A percentile compares a stretch with the other conserved stretches of the same genome.
These are phyloP conservation scores for Azorinus chamasolen DNA, from an alignment of 2,888 invertebrate species.

Conservation along the genomic window DNA sequence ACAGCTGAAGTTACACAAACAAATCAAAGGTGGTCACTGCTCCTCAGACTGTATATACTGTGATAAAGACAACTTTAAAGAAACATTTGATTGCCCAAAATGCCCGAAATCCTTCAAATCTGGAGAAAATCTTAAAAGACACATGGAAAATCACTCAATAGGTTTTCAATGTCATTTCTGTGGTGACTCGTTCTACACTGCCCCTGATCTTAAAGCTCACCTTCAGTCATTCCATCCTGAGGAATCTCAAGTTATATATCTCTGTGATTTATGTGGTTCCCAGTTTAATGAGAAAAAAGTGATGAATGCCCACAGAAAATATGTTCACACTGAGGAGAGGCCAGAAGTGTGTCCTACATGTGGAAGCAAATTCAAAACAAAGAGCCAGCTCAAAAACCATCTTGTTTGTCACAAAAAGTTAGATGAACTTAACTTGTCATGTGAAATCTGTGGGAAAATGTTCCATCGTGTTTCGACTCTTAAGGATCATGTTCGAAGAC, in stretches of 20 bases:
- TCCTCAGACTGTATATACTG: conserved; percentile 47
- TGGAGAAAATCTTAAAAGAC: conserved; percentile 25
- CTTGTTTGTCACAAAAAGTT: conserved; percentile 38
- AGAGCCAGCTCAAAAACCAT: conserved; percentile 55
- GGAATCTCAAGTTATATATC: conserved; percentile 9
- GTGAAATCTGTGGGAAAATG: conserved; percentile 56
- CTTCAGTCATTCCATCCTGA: conserved; percentile 12
- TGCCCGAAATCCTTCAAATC: conserved; percentile 42
- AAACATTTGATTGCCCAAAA: conserved; percentile 33
- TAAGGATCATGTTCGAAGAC: conserved; percentile 53
- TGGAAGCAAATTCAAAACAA: conserved; percentile 46
- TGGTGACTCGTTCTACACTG: conserved; percentile 25
- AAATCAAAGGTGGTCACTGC: conserved; percentile 32
- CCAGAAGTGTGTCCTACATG: conserved; percentile 43
- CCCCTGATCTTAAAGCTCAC: conserved; percentile 27
- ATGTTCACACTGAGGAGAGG: conserved; percentile 45
- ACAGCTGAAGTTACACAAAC: conserved; percentile 32
- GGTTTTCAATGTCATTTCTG: conserved; percentile 27
- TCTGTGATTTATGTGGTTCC: conserved; percentile 57
- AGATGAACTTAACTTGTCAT: conserved; percentile 37
- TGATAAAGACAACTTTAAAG: conserved; percentile 41
- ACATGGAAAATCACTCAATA: conserved; percentile 16
- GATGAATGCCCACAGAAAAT: conserved; percentile 46
- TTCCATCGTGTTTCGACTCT: conserved; percentile 43
- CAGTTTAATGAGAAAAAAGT: conserved; percentile 51